phyloP scores from a whole-genome alignment of 1,140 invertebrate genomes.

The Leptinotarsa lineolata region DNA sequence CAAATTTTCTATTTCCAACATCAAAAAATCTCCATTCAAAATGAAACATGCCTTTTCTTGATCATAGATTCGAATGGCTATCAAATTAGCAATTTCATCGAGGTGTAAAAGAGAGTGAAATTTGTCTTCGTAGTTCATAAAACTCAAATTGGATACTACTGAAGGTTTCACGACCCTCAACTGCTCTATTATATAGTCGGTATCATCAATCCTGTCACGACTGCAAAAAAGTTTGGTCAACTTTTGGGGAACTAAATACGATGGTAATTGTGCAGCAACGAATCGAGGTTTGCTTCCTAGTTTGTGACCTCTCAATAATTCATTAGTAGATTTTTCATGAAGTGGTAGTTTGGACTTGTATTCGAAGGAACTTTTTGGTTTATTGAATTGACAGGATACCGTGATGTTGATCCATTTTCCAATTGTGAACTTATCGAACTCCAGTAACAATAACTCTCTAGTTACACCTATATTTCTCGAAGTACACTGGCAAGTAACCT shows the following conservation, averaged over 20 bases:
- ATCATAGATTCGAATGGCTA: conserved; percentile 72
- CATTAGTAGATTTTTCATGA: conserved; percentile 16
- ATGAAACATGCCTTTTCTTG: conserved; percentile 68
- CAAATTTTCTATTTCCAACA: conserved; percentile 77
- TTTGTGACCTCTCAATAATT: conserved; percentile 57
- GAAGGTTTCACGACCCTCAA: conserved; percentile 58
- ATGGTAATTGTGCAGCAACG: conserved; percentile 57
- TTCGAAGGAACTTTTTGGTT: conserved; percentile 14
- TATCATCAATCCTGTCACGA: neutral
- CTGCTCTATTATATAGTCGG: conserved; percentile 41
- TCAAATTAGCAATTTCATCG: conserved; percentile 73
- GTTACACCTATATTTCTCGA: conserved; percentile 63
- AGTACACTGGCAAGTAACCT: conserved; percentile 57
- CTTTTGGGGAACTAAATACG: conserved; percentile 64
- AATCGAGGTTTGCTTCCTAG: conserved; percentile 62
- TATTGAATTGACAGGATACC: conserved; percentile 48
- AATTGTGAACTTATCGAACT: conserved; percentile 64
- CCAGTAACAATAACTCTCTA: conserved; percentile 63
- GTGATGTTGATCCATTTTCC: conserved; percentile 60
- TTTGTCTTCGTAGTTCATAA: conserved; percentile 64
- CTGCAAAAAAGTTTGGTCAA: conserved; percentile 58
- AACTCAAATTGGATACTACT: conserved; percentile 58
- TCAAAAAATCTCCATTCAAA: conserved; percentile 69
- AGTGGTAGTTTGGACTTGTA: neutral
- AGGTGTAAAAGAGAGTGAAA: conserved; percentile 76